Evolutionary conservation across 2,113 vertebrate genomes (phyloP).

Genomic region (Apus apus): DNA sequence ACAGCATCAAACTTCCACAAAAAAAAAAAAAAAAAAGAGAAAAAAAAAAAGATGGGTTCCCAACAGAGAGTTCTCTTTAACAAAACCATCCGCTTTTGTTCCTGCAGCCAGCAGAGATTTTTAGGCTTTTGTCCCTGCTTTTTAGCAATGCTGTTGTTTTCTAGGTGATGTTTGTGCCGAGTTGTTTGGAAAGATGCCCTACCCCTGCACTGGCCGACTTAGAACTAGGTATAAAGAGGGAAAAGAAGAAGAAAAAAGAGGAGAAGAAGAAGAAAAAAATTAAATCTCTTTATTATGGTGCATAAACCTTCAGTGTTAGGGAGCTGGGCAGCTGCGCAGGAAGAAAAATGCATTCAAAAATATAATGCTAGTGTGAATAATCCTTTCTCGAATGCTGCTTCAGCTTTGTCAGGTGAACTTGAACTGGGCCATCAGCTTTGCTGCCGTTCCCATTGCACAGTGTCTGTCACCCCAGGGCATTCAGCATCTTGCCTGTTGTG

Average conservation of each 20-base stretch:
- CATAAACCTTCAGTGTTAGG: conserved; percentile 72
- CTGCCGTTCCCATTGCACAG: conserved; percentile 68
- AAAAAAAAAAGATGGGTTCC: conserved; percentile 16
- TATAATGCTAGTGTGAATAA: conserved; percentile 82
- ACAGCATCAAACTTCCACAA: neutral
- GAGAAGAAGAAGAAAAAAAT: conserved; percentile 34
- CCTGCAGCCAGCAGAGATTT: conserved; percentile 28
- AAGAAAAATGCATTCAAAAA: conserved; percentile 78
- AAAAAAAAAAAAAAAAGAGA: conserved; percentile 14
- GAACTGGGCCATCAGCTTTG: conserved; percentile 76
- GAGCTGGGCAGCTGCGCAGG: conserved; percentile 77
- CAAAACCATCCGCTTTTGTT: conserved; percentile 54
- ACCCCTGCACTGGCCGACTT: neutral
- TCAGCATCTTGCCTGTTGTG: conserved; percentile 81
- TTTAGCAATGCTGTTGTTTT: conserved; percentile 56
- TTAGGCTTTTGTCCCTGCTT: neutral
- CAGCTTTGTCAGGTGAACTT: conserved; percentile 86
- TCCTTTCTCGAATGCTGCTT: conserved; percentile 76
- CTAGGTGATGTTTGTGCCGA: conserved; percentile 40
- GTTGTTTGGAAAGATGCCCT: conserved; percentile 65
- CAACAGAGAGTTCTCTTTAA: neutral
- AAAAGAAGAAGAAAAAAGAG: conserved; percentile 45
- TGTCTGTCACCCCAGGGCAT: conserved; percentile 80
- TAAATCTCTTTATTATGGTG: conserved; percentile 83
- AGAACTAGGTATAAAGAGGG: conserved; percentile 66